Conservation (phyloP, 2,797 vertebrate genomes). For the Zenarchopterus dispar region DNA sequence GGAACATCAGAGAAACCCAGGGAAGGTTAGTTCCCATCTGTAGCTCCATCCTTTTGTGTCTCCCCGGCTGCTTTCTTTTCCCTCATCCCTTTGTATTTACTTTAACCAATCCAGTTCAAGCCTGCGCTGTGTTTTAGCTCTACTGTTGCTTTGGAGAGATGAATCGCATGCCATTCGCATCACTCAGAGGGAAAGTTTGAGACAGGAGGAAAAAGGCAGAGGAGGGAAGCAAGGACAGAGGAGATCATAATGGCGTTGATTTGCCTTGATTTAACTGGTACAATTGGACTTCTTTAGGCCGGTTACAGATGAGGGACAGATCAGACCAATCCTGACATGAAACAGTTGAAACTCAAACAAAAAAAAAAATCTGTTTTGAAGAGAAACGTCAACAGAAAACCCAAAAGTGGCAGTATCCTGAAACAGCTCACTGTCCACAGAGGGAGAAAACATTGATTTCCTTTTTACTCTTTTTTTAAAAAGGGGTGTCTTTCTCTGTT, state of each 20-base stretch:
- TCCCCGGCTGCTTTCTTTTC: constrained; percentile 72
- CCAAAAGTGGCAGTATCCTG: constrained; percentile 52
- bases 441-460: constrained; percentile 72
- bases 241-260: constrained; percentile 49
- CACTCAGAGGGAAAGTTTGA: constrained; percentile 56
- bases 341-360: constrained; percentile 51
- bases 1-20: constrained; percentile 75
- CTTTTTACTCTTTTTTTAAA: constrained; percentile 46
- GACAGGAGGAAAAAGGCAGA: constrained; percentile 24
- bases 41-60: constrained; percentile 75
- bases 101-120: constrained; percentile 65
- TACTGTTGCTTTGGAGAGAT: constrained; percentile 66
- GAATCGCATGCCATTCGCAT: constrained; percentile 68
- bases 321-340: constrained; percentile 37
- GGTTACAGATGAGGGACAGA: constrained; percentile 41
- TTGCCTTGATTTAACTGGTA: constrained; percentile 70
- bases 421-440: constrained; percentile 44
- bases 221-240: constrained; percentile 34
- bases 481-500: constrained; percentile 62
- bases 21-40: constrained; percentile 79
- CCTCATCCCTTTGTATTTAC: constrained; percentile 65
- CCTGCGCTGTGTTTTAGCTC: constrained; percentile 67
- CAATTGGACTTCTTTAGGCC: constrained; percentile 37
- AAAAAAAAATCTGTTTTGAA: constrained; percentile 53
- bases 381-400: constrained; percentile 48